Evolutionary conservation across 2,888 invertebrate species (phyloP).

Genomic region (Polylopha cassiicola): DNA sequence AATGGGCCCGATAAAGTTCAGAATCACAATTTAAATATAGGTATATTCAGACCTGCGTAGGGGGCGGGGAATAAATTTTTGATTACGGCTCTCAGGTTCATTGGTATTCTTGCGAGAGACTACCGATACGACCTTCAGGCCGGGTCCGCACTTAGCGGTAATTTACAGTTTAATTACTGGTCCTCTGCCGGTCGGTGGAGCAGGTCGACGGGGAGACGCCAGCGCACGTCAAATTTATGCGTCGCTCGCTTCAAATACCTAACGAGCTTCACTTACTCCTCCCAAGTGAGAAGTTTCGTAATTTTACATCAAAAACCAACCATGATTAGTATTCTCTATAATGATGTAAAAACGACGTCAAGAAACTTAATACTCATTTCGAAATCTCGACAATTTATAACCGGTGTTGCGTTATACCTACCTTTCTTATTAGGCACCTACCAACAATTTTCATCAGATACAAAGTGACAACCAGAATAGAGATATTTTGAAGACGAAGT

Average conservation of each 20-base stretch:
- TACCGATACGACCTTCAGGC: slow-evolving; percentile 62
- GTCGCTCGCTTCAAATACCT: slow-evolving; percentile 21
- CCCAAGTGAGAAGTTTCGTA: too few relatives aligned
- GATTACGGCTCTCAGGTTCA: slow-evolving; percentile 54
- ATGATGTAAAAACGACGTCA: too few relatives aligned
- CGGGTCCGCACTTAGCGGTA: slow-evolving; percentile 64
- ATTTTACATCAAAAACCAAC: background rate
- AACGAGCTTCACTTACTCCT: too few relatives aligned
- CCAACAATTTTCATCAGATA: slow-evolving; percentile 3
- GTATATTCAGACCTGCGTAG: slow-evolving; percentile 30
- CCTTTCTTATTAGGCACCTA: background rate
- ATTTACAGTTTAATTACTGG: slow-evolving; percentile 73
- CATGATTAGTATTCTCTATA: too few relatives aligned
- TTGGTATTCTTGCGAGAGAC: slow-evolving; percentile 57
- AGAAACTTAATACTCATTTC: too few relatives aligned
- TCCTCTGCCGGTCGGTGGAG: slow-evolving; percentile 25
- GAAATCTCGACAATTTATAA: too few relatives aligned
- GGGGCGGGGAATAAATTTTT: slow-evolving; percentile 51
- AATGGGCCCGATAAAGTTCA: slow-evolving; percentile 26
- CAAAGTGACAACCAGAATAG: slow-evolving; percentile 20
- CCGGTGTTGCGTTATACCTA: too few relatives aligned
- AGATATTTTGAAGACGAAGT: slow-evolving; percentile 38
- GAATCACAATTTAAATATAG: slow-evolving; percentile 32
- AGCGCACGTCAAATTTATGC: slow-evolving; percentile 26
- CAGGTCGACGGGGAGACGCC: slow-evolving; percentile 1